Conservation (phyloP, 2,113 vertebrate genomes). For the Neopipo cinnamomea region DNA sequence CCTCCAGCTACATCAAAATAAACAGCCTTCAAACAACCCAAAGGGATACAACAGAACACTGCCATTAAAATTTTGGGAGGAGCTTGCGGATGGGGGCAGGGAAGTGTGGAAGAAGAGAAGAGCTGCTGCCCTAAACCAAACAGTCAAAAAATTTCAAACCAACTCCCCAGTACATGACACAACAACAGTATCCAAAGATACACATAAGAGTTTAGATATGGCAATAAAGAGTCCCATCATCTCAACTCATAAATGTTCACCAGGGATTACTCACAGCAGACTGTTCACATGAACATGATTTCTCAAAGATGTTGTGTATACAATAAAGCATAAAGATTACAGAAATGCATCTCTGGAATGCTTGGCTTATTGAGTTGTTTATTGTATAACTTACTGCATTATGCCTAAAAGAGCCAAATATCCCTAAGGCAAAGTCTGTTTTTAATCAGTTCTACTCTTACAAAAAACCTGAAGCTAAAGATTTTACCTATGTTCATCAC, state of each 20-base stretch:
- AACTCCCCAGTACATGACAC: neutral
- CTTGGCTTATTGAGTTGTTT: neutral
- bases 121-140: neutral
- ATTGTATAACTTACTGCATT: neutral
- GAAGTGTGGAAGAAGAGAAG: neutral
- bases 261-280: neutral
- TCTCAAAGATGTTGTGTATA: neutral
- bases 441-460: neutral
- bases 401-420: neutral
- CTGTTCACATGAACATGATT: neutral
- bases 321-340: neutral
- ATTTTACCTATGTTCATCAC: neutral
- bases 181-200: neutral
- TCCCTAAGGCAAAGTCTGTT: neutral
- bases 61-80: neutral
- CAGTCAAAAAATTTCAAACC: neutral
- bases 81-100: neutral
- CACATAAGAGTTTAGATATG: neutral
- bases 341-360: neutral
- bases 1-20: neutral
- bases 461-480: neutral
- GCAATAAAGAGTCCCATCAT: neutral
- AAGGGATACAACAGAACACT: neutral
- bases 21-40: neutral
- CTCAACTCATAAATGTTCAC: neutral